phyloP scores from a whole-genome alignment of 2,113 vertebrate species.

The Anhinga anhinga region DNA sequence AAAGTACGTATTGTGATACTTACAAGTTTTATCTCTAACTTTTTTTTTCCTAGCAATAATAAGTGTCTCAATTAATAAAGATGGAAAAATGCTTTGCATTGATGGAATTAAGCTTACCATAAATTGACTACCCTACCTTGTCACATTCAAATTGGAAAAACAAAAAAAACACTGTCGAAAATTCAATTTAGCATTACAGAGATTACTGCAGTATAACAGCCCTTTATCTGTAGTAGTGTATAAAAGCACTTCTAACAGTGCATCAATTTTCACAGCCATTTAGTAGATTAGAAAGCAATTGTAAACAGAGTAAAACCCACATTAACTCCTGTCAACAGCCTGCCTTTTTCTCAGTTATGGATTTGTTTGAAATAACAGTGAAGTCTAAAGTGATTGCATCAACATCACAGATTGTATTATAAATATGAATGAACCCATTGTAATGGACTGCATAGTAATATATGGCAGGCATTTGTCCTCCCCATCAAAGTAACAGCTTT shows the following conservation, averaged over 20 bases:
- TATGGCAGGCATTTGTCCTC: slow-evolving; percentile 34
- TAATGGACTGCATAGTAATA: slow-evolving; percentile 54
- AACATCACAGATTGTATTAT: slow-evolving; percentile 74
- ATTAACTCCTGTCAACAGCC: slow-evolving; percentile 81
- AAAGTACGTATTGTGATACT: not conserved
- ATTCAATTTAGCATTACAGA: slow-evolving; percentile 73
- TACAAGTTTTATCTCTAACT: not conserved
- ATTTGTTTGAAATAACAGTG: slow-evolving; percentile 79
- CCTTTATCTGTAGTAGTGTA: slow-evolving; percentile 71
- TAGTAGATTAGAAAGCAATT: slow-evolving; percentile 85
- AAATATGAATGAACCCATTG: slow-evolving; percentile 76
- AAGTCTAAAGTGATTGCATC: slow-evolving; percentile 73
- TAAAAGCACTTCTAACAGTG: slow-evolving; percentile 76
- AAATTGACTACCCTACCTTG: slow-evolving; percentile 52
- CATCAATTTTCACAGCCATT: slow-evolving; percentile 83
- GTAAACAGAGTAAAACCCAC: slow-evolving; percentile 79
- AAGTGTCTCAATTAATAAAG: slow-evolving; percentile 56
- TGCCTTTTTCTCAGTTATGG: slow-evolving; percentile 78
- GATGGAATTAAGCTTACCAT: slow-evolving; percentile 57
- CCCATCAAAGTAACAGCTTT: slow-evolving; percentile 47
- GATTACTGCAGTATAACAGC: slow-evolving; percentile 65
- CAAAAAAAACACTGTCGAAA: slow-evolving; percentile 58
- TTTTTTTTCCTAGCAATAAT: not conserved
- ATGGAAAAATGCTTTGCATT: slow-evolving; percentile 4
- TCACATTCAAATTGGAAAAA: slow-evolving; percentile 61